Conservation (phyloP, 2,113 vertebrate species). For the Burhinus bistriatus region DNA sequence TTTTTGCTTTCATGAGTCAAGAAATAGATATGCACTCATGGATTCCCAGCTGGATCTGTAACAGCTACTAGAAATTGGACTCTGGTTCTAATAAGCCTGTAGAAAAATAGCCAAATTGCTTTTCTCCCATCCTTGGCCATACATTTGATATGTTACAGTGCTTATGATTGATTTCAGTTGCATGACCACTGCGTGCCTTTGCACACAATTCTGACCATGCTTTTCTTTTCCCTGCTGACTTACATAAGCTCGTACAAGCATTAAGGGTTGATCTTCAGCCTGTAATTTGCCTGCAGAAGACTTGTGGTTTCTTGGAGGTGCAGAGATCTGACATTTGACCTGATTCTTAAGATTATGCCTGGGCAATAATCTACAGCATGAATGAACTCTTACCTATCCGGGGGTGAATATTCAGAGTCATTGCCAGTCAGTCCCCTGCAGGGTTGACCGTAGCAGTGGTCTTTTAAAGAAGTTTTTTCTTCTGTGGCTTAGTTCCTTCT, state of each 20-base stretch:
- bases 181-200: background rate
- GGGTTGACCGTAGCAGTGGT: background rate
- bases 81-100: background rate
- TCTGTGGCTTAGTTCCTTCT: background rate
- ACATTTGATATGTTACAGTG: background rate
- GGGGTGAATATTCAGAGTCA: background rate
- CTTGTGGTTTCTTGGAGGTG: background rate
- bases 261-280: background rate
- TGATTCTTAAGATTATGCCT: background rate
- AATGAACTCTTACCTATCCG: background rate
- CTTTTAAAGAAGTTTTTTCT: background rate
- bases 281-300: background rate
- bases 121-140: background rate
- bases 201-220: background rate
- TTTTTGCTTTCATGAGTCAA: background rate
- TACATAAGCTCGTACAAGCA: background rate
- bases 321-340: background rate
- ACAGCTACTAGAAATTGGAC: background rate
- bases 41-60: background rate
- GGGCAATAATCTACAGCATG: background rate
- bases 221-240: background rate
- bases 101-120: background rate
- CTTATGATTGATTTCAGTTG: background rate
- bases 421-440: background rate
- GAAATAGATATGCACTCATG: background rate